Conservation (phyloP, 2,797 vertebrate species). For the Labroides dimidiatus region DNA sequence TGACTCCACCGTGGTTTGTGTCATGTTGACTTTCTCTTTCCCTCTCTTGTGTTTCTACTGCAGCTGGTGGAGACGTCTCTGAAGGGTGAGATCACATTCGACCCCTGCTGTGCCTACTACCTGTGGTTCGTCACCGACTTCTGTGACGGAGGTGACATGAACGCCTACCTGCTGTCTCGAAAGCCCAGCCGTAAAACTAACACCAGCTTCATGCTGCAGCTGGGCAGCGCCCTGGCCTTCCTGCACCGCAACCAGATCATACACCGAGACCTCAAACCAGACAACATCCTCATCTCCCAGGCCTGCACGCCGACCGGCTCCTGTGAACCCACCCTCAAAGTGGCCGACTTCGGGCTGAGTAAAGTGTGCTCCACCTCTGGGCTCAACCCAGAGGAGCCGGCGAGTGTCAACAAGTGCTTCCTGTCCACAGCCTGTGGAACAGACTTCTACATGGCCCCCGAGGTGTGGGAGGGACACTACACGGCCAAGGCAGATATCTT, state of each 20-base stretch:
- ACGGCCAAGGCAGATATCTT: constrained; percentile 98
- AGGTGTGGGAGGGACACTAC: constrained; percentile 98
- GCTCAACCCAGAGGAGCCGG: constrained; percentile 92
- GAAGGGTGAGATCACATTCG: constrained; percentile 96
- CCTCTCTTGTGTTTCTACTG: constrained; percentile 20
- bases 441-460: constrained; percentile 98
- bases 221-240: constrained; percentile 96
- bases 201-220: constrained; percentile 98
- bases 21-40: background rate
- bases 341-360: constrained; percentile 96
- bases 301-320: constrained; percentile 83
- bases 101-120: constrained; percentile 94
- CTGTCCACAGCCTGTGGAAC: constrained; percentile 96
- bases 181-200: constrained; percentile 96
- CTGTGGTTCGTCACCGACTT: constrained; percentile 99
- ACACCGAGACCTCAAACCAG: constrained; percentile 96
- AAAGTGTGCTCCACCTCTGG: constrained; percentile 95
- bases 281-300: constrained; percentile 96
- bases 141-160: constrained; percentile 98
- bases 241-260: constrained; percentile 98
- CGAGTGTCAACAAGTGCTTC: constrained; percentile 95
- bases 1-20: too few relatives aligned
- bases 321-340: constrained; percentile 94
- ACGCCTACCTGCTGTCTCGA: constrained; percentile 93
- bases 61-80: constrained; percentile 86